Conservation (phyloP, 2,888 invertebrate species). For the Meganola albula region DNA sequence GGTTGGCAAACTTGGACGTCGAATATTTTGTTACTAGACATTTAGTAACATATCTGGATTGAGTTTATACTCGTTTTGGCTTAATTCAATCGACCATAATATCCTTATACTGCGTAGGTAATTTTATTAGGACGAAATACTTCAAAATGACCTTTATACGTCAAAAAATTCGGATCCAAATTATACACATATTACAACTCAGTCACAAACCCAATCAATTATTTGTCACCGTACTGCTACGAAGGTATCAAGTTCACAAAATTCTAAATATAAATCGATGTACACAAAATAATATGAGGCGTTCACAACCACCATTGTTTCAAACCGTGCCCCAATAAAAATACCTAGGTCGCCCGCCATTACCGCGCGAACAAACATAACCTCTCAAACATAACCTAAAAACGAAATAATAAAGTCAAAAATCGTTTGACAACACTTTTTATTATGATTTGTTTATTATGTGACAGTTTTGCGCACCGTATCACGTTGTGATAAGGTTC, state of each 20-base stretch:
- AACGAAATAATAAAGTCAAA: slow-evolving; percentile 19
- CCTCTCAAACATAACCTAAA: slow-evolving; percentile 24
- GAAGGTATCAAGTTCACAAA: slow-evolving; percentile 25
- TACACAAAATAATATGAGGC: slow-evolving; percentile 32
- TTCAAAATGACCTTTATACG: background rate
- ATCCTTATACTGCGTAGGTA: too few species aligned
- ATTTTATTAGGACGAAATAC: background rate
- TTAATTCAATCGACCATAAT: too few species aligned
- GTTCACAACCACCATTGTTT: slow-evolving; percentile 41
- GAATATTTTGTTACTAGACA: too few species aligned
- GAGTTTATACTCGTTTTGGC: too few species aligned
- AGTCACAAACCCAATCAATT: too few species aligned
- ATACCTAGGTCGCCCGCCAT: slow-evolving; percentile 41
- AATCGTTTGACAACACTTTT: slow-evolving; percentile 23
- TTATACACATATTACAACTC: too few species aligned
- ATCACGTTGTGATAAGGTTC: slow-evolving; percentile 29
- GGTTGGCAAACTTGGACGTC: too few species aligned
- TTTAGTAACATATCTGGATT: too few species aligned
- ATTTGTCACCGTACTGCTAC: too few species aligned
- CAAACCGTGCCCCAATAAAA: slow-evolving; percentile 44
- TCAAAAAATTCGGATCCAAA: too few species aligned
- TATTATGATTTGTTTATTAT: slow-evolving; percentile 28
- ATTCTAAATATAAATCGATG: slow-evolving; percentile 24
- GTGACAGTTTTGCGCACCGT: slow-evolving; percentile 30
- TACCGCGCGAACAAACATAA: slow-evolving; percentile 36